A percentile compares a stretch with the other conserved stretches of the same genome.
Conservation (phyloP, 2,113 vertebrate genomes). For the Melospiza melodia region DNA sequence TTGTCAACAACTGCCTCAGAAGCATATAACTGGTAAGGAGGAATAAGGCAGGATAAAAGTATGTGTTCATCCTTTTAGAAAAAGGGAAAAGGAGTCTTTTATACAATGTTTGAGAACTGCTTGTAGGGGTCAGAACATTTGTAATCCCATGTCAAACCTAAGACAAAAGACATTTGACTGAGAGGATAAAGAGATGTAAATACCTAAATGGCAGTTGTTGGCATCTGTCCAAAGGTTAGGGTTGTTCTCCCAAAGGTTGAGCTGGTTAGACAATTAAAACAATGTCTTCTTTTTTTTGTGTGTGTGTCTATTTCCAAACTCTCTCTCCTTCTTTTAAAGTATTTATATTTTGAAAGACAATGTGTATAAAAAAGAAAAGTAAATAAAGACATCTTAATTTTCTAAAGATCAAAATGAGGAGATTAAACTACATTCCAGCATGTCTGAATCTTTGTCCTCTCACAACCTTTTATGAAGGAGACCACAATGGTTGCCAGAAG, state of each 20-base stretch:
- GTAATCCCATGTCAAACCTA: slow-evolving; percentile 63
- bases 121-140: slow-evolving; percentile 71
- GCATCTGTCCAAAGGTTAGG: slow-evolving; percentile 67
- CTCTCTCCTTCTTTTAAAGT: background rate
- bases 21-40: slow-evolving; percentile 44
- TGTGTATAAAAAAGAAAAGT: slow-evolving; percentile 22
- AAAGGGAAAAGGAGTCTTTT: slow-evolving; percentile 50
- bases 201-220: slow-evolving; percentile 70
- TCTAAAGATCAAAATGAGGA: slow-evolving; percentile 34
- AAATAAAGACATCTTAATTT: slow-evolving; percentile 40
- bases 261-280: slow-evolving; percentile 45
- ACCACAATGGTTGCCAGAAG: slow-evolving; percentile 30
- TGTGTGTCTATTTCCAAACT: background rate
- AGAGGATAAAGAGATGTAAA: slow-evolving; percentile 81
- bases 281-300: background rate
- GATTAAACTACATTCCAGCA: slow-evolving; percentile 28
- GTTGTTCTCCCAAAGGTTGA: slow-evolving; percentile 41
- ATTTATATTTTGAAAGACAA: slow-evolving; percentile 22
- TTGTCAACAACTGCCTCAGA: slow-evolving; percentile 67
- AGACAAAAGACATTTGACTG: slow-evolving; percentile 72
- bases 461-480: slow-evolving; percentile 46
- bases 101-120: slow-evolving; percentile 49
- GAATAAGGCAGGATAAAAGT: slow-evolving; percentile 55
- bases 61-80: slow-evolving; percentile 62
- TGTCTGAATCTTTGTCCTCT: slow-evolving; percentile 51